Base-by-base conservation (phyloP, 2,888 invertebrate genomes). In the Brenthis daphne region DNA sequence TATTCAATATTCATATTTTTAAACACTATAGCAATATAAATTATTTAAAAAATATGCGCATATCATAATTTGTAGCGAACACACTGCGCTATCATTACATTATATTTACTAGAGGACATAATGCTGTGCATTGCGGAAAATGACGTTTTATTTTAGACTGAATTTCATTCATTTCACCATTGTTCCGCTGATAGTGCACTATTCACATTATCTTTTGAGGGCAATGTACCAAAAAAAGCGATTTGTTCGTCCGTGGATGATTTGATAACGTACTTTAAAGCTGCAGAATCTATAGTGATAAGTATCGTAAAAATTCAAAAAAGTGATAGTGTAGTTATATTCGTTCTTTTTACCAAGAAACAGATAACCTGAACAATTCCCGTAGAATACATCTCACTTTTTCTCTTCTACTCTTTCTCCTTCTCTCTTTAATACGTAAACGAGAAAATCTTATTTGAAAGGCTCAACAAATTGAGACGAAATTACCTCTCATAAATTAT, bases 171-270 rank as follows among this genome's bases (percentile, higher is more conserved):
- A 81, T 81, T 81, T 80, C 75, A 76, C 77, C 73, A 80, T 79
- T 78, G 77, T 82, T 82, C 79, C 76, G 77, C 74, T 80, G 80
- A 81, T 83, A 76, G 70, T 70, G 71, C 66, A 77, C 57, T 56
- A 69, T 76, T 69, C 53, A 68, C 55, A 79, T 84, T 87, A 87
- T 89, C 86, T 84, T 84, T 85, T 81, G 78, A 81, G 85, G 85
- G 74, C 88, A 85, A 78, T 84, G 85, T 80, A 83, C 84, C 77
- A 84, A 77, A 81, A 83, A 83, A 77, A 77, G 75, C 75, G 71
- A 77, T 76, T 80, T 77, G 80, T 79, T 79, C 80, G 76, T 82
- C 82, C 80, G 82, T 82, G 50, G n/a, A 13, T 53, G 20, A 53
- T 53, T 60, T 37, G 24, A 29, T 60, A 50, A 48, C 20, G 16